Percentiles rank a stretch among this genome's conserved stretches.
Conservation (phyloP, 1,140 invertebrate species). For the Melitaea cinxia region DNA sequence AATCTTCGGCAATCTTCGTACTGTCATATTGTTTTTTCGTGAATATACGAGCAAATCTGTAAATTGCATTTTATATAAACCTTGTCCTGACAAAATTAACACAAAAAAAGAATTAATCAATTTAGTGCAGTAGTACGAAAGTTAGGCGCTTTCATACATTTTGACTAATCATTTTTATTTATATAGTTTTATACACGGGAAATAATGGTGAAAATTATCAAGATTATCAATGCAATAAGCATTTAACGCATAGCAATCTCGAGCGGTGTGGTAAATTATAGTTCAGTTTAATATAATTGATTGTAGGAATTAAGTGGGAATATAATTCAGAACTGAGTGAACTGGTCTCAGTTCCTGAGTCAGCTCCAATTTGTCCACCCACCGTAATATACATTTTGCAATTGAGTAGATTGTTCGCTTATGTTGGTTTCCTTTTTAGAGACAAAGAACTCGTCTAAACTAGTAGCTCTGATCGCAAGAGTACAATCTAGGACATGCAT, state of each 20-base stretch:
- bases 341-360: conserved; percentile 43
- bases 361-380: conserved; percentile 52
- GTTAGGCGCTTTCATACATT: no score
- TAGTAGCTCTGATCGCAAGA: neutral
- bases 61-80: no score
- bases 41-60: no score
- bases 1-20: no score
- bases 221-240: conserved; percentile 17
- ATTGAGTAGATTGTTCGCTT: conserved; percentile 48
- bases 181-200: no score
- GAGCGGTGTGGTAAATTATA: conserved; percentile 37
- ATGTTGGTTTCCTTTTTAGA: conserved; percentile 49
- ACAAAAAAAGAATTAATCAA: no score
- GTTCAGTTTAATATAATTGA: conserved; percentile 40
- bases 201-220: neutral
- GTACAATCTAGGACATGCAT: conserved; percentile 4
- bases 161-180: no score
- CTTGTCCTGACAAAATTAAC: no score
- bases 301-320: conserved; percentile 43
- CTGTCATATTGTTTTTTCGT: no score
- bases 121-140: no score
- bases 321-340: conserved; percentile 42
- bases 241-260: conserved; percentile 16
- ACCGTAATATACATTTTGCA: conserved; percentile 46
- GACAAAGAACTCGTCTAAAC: conserved; percentile 29